Base-by-base conservation (phyloP, 2,888 invertebrate genomes). In the Panorpa germanica region DNA sequence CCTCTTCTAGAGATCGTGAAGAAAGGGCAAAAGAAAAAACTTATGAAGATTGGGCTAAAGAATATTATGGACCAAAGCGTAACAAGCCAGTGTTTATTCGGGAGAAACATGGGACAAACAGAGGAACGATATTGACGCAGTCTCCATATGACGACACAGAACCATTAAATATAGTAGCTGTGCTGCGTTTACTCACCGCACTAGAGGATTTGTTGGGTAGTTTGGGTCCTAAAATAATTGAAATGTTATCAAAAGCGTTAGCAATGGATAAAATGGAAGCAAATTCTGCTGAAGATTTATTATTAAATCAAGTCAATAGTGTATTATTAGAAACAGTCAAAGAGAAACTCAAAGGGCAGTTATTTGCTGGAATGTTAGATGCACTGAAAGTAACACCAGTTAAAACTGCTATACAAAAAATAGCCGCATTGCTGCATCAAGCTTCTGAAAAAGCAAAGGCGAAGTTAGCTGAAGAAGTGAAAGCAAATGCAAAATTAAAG, bases 151-250 rank as follows among this genome's bases (percentile, higher is more conserved):
- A 48, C 7, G 64, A 66, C 33, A 63, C 66, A 26, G 53, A 46
- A 1, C 59, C 60, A 10, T 44, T 63, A 6, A 64, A 63, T 13
- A 60, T 74, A 5, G 70, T 77, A 3, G 65, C 64, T 14, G 73
- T 80, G 28, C 50, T 85, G 33, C 61, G 83, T 20, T 57, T 78
- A 37, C 57, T 86, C 0, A 78, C 81, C 1, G 83, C 83, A 2
- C 54, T 86, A 4, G 85, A 86, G 48, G 75, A 74, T 40, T 75
- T 78, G 44, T 54, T 86, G 28, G 85, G 85, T n/a, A 80, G 81
- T 20, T 55, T 85, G 5, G 83, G 82, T 0, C 82, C 82, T 0
- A 77, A 73, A 50, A 61, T 82, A 9, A 70, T 81, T 1, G 72
- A 75, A 35, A 48, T 85, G 37, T 53, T 85, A n/a, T 71, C 73